These are phyloP conservation scores for Pollimyrus isidori DNA, from an alignment of 2,113 vertebrate species.

Conservation along the genomic window DNA sequence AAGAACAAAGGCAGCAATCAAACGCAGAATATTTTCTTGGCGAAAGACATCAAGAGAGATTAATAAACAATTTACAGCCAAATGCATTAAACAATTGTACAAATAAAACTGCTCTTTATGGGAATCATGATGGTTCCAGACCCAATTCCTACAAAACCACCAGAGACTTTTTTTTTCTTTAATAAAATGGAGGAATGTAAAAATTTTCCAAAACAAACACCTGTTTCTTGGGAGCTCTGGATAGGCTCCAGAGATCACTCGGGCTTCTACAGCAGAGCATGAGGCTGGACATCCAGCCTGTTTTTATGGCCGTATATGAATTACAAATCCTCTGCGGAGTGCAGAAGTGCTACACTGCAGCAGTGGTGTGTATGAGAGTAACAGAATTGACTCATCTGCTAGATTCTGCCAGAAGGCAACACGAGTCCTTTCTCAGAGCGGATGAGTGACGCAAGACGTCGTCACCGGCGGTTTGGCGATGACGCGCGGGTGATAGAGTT, in stretches of 20 bases:
- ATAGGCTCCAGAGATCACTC: neutral
- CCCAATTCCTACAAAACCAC: neutral
- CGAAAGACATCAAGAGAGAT: neutral
- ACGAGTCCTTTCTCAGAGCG: too few relatives aligned
- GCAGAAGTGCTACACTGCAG: too few relatives aligned
- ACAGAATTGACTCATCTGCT: neutral
- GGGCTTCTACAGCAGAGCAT: neutral
- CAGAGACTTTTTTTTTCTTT: neutral
- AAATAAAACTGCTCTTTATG: neutral
- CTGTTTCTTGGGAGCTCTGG: constrained; percentile 25
- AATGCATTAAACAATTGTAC: neutral
- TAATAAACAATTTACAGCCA: neutral
- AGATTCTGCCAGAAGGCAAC: too few relatives aligned
- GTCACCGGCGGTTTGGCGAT: neutral
- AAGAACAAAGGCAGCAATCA: neutral
- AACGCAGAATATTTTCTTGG: neutral
- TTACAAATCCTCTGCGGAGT: neutral
- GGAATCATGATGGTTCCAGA: neutral
- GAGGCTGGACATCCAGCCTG: neutral
- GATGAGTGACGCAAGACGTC: neutral
- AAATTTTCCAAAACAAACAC: constrained; percentile 13
- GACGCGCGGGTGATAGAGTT: neutral
- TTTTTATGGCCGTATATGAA: neutral
- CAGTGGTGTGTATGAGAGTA: neutral
- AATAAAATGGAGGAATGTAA: neutral